phyloP scores from a whole-genome alignment of 2,113 vertebrate genomes.

The Pterocles orientalis region DNA sequence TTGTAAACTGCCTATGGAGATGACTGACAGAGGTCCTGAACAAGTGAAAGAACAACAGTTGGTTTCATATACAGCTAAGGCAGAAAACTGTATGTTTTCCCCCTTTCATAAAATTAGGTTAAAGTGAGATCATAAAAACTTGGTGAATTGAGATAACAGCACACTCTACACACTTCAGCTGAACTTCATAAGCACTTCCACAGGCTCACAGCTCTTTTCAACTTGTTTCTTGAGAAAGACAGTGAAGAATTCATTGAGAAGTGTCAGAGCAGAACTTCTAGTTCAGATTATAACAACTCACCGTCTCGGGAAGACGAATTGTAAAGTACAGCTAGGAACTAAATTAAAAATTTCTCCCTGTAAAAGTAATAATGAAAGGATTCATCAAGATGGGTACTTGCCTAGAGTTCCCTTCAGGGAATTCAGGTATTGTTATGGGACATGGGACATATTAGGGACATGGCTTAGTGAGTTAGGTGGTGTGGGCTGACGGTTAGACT shows the following conservation, averaged over 20 bases:
- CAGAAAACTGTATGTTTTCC: neutral
- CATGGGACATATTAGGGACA: too few species aligned
- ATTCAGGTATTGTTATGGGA: neutral
- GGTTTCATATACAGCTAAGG: neutral
- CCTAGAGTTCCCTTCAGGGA: neutral
- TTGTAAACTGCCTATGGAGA: neutral
- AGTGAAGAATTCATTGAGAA: neutral
- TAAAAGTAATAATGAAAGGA: neutral
- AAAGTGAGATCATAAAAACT: neutral
- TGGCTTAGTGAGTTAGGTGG: too few species aligned
- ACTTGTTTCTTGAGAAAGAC: neutral
- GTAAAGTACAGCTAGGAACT: neutral
- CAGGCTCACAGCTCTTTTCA: neutral
- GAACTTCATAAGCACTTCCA: neutral
- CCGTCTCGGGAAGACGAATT: neutral
- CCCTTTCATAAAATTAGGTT: neutral
- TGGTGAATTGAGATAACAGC: neutral
- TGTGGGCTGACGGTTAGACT: too few species aligned
- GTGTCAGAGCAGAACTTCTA: neutral
- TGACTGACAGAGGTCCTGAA: neutral
- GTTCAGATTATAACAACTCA: neutral
- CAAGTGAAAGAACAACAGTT: neutral
- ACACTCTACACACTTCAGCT: neutral
- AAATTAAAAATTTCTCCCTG: neutral
- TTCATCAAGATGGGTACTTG: neutral